phyloP scores from a whole-genome alignment of 2,113 vertebrate species.

The Phycodurus eques region DNA sequence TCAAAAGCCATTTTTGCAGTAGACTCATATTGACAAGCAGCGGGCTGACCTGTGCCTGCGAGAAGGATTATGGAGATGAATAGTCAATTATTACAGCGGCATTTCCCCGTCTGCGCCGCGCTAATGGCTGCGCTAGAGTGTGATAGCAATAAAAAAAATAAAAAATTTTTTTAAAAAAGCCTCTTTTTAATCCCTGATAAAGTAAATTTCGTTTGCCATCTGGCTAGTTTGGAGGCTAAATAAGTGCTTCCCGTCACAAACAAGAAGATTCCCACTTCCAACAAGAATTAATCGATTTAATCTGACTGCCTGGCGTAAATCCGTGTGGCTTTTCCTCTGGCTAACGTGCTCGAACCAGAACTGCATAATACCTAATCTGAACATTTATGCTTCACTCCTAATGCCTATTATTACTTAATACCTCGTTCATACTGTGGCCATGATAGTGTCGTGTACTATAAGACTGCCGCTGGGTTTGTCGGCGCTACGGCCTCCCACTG shows the following conservation, averaged over 20 bases:
- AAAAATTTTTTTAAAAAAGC: constrained; percentile 9
- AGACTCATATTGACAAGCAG: constrained; percentile 61
- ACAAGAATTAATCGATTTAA: constrained; percentile 58
- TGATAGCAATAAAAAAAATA: constrained; percentile 43
- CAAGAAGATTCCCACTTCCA: constrained; percentile 53
- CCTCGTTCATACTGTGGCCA: constrained; percentile 55
- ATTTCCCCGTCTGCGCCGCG: constrained; percentile 43
- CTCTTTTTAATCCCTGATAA: constrained; percentile 71
- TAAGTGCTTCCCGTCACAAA: constrained; percentile 38
- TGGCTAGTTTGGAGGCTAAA: constrained; percentile 58
- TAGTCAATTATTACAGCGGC: constrained; percentile 60
- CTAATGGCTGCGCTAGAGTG: constrained; percentile 60
- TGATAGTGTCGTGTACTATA: constrained; percentile 53
- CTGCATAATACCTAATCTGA: constrained; percentile 67
- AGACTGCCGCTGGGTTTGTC: constrained; percentile 27
- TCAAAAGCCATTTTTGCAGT: constrained; percentile 25
- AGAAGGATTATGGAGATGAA: constrained; percentile 67
- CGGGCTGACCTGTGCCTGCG: constrained; percentile 60
- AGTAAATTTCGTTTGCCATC: constrained; percentile 69
- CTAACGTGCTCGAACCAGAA: constrained; percentile 60
- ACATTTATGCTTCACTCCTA: constrained; percentile 57
- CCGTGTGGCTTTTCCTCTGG: constrained; percentile 49
- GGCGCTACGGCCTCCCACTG: constrained; percentile 34
- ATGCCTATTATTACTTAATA: constrained; percentile 57
- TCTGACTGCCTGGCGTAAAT: constrained; percentile 59